These are phyloP conservation scores for Drosophila ezoana DNA, from an alignment of 2,888 invertebrate genomes.

Conservation along the genomic window DNA sequence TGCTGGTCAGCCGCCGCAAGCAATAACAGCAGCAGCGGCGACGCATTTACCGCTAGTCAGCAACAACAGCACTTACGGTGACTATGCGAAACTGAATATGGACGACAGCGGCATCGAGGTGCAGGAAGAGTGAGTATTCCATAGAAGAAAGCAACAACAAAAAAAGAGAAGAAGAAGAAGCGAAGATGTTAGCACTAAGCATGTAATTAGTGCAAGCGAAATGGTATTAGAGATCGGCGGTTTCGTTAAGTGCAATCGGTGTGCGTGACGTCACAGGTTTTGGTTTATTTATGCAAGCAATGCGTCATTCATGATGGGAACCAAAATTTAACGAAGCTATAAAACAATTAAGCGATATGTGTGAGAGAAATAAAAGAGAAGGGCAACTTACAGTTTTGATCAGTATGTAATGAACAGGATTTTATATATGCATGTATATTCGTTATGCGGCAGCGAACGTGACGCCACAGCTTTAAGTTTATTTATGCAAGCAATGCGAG, in stretches of 20 bases:
- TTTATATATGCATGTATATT: not conserved
- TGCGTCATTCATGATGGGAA: not conserved
- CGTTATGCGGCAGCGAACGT: not conserved
- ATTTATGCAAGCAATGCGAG: not conserved
- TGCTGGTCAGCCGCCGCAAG: conserved; percentile 80
- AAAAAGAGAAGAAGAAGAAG: not conserved
- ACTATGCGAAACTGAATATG: conserved; percentile 74
- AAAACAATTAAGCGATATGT: not conserved
- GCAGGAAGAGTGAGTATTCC: conserved; percentile 84
- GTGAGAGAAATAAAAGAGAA: not conserved
- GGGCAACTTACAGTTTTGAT: not conserved
- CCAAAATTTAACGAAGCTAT: conserved; percentile 9
- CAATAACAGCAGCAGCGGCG: conserved; percentile 81
- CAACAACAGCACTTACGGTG: conserved; percentile 49
- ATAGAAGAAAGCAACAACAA: conserved; percentile 3
- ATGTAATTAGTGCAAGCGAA: conserved; percentile 16
- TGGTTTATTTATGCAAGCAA: conserved; percentile 20
- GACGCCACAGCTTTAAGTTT: not conserved
- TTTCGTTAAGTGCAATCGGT: not conserved
- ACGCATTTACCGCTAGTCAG: conserved; percentile 62
- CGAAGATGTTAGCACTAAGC: conserved; percentile 2
- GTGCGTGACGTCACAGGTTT: conserved; percentile 43
- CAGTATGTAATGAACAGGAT: not conserved
- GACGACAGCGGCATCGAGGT: conserved; percentile 85
- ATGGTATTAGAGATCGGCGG: not conserved